Evolutionary conservation across 2,797 vertebrate species (phyloP).

Genomic region (Spinibarbus caldwelli): DNA sequence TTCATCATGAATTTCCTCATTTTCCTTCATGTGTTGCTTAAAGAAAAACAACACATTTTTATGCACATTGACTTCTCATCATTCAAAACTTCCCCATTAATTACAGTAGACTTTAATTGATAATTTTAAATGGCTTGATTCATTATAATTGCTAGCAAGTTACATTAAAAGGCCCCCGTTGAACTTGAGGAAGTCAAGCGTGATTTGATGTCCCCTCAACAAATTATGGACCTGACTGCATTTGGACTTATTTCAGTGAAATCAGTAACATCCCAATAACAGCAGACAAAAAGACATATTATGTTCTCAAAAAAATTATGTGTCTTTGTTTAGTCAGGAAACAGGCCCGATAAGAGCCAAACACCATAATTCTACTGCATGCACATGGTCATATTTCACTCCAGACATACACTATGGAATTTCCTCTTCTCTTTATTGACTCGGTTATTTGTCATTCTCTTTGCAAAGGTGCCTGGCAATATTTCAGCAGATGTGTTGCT

Average conservation of each 20-base stretch:
- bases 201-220: slow-evolving; percentile 45
- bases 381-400: slow-evolving; percentile 50
- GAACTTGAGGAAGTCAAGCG: slow-evolving; percentile 46
- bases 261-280: slow-evolving; percentile 33
- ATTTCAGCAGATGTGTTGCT: slow-evolving; percentile 43
- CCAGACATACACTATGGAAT: slow-evolving; percentile 52
- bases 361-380: slow-evolving; percentile 41
- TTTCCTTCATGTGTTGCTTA: slow-evolving; percentile 56
- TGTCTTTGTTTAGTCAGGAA: slow-evolving; percentile 32
- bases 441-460: slow-evolving; percentile 49
- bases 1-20: slow-evolving; percentile 26
- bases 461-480: slow-evolving; percentile 30
- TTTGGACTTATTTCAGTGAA: slow-evolving; percentile 58
- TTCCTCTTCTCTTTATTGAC: slow-evolving; percentile 54
- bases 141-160: slow-evolving; percentile 84
- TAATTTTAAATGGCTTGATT: slow-evolving; percentile 88
- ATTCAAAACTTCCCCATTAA: slow-evolving; percentile 78
- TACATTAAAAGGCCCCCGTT: slow-evolving; percentile 71
- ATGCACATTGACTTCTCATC: slow-evolving; percentile 62
- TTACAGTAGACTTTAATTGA: slow-evolving; percentile 80
- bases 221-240: slow-evolving; percentile 37
- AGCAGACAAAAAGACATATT: background rate
- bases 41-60: slow-evolving; percentile 48
- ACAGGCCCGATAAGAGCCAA: slow-evolving; percentile 23
- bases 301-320: slow-evolving; percentile 21